Percentiles rank a stretch among this genome's conserved stretches.
phyloP scores from a whole-genome alignment of 2,113 vertebrate species.

The Delphinapterus leucas region DNA sequence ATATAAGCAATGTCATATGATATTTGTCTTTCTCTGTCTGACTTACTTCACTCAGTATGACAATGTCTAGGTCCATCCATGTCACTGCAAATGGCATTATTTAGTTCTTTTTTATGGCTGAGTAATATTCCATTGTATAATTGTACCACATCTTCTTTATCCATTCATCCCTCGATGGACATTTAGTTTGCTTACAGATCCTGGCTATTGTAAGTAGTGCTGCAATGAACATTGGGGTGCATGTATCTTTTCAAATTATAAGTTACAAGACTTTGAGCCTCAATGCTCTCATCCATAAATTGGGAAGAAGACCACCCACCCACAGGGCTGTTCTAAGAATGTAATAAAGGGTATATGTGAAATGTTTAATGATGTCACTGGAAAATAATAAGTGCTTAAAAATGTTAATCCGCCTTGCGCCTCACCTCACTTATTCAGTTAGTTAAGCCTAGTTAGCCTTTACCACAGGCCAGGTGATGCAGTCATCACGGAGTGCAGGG shows the following conservation, averaged over 20 bases:
- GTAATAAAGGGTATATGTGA: background rate
- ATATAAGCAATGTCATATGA: too few species aligned
- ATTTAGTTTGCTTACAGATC: background rate
- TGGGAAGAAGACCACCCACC: background rate
- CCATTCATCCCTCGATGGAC: fast-evolving
- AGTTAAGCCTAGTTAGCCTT: background rate
- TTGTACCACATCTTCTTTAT: background rate
- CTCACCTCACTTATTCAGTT: background rate
- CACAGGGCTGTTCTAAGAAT: background rate
- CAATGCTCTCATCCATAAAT: background rate
- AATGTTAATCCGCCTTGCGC: background rate
- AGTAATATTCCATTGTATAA: background rate
- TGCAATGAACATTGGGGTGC: background rate
- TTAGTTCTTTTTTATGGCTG: background rate
- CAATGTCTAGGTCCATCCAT: background rate
- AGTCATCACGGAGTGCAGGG: background rate
- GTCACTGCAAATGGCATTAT: background rate
- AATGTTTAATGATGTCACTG: background rate
- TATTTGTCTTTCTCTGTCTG: background rate
- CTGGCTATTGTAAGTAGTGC: background rate
- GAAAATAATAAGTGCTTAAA: background rate
- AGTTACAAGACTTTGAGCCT: background rate
- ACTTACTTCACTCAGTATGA: background rate
- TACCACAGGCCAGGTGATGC: background rate
- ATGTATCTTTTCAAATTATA: background rate